Evolutionary conservation across 2,113 vertebrate species (phyloP).

Genomic region (Myanophis thanlyinensis): DNA sequence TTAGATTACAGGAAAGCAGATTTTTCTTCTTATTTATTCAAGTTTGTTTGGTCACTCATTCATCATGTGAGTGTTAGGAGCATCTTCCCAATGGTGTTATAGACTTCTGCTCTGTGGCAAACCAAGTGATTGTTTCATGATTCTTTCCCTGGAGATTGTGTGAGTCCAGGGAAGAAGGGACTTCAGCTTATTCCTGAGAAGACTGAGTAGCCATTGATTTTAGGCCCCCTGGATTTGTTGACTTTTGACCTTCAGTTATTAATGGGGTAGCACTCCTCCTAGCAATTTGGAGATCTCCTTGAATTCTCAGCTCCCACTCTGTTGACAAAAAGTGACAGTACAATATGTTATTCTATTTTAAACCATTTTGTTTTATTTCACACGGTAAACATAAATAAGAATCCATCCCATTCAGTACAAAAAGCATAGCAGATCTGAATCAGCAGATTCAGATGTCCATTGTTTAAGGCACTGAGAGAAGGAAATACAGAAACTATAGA

Average conservation of each 20-base stretch:
- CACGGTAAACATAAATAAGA: conserved; percentile 52
- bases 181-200: not conserved
- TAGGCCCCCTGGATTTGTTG: not conserved
- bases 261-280: not conserved
- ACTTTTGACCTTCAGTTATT: not conserved
- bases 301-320: not conserved
- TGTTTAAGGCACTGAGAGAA: conserved; percentile 65
- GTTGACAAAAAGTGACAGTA: not conserved
- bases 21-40: not conserved
- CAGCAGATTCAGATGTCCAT: conserved; percentile 53
- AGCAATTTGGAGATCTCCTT: not conserved
- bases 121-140: not conserved
- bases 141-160: not conserved
- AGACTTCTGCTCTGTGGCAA: not conserved
- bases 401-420: conserved; percentile 19
- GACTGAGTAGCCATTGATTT: not conserved
- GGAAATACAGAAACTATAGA: conserved; percentile 7
- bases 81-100: not conserved
- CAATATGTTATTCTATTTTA: conserved; percentile 22
- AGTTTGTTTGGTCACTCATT: not conserved
- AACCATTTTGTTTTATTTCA: conserved; percentile 64
- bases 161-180: not conserved
- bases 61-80: not conserved
- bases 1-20: not conserved
- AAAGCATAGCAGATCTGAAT: conserved; percentile 4